Base-by-base conservation (phyloP, 1,140 invertebrate genomes). In the Hycleus cichorii region DNA sequence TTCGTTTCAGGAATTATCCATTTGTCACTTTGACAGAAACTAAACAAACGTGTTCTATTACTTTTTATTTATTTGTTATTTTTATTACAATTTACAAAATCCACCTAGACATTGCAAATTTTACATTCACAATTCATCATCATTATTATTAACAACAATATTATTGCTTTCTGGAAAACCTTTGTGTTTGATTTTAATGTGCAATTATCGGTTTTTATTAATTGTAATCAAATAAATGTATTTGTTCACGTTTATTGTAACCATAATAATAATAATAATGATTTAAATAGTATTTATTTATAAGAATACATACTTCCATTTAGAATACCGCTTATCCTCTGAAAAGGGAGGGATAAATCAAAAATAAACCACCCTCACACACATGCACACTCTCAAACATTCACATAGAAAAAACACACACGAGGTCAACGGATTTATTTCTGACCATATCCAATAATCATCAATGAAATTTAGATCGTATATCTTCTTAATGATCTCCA, bases 71-170 rank as follows among this genome's bases (percentile, higher is more conserved):
- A 58, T 39, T 18, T 18, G 18, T 1, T 45, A 39, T 58, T 52
- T 58, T 58, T 58, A 58, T 58, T 58, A 58, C 57, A 58, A 58
- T 49, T 58, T 58, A 58, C 39, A 58, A 58, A 58, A 52, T 58
- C 57, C 52, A 58, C 49, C 44, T 47, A 42, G 39, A 55, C 44
- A 55, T 47, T 55, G 43, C 42, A 32, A 46, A 7, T 42, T 6
- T 42, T 42, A 8, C 10, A 42, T 42, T 1, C 18, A 18, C 18
- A 18, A 18, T 18, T 18, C 18, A 1, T 18, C 18, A 42, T 42
- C 10, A 42, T 42, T 42, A n/a, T 42, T 42, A 42, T 42, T 10
- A 4, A 26, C 47, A 47, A 46, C 6, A 18, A 18, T 18, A 18
- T 55, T 55, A 55, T 55, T 42, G 9, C 52, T 44, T 32, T 48